phyloP scores from a whole-genome alignment of 1,140 invertebrate genomes.

The Aphaenogaster ashmeadi region DNA sequence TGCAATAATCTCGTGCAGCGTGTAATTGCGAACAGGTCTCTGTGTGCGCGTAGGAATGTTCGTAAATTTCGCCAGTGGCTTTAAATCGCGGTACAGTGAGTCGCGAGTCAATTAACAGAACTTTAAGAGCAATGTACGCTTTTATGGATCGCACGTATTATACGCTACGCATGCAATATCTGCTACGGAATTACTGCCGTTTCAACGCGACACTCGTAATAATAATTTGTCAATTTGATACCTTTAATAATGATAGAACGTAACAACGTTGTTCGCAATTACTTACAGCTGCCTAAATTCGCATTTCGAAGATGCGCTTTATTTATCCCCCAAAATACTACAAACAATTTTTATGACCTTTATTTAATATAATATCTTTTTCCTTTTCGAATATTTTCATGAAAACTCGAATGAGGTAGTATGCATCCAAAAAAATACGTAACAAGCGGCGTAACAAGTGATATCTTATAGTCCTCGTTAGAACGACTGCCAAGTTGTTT shows the following conservation, averaged over 20 bases:
- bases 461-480: constrained; percentile 9
- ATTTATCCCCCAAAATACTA: not conserved
- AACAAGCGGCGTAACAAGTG: constrained; percentile 13
- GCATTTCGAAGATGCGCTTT: not conserved
- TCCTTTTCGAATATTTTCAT: not conserved
- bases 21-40: constrained; percentile 29
- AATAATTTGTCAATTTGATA: not conserved
- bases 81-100: constrained; percentile 34
- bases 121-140: constrained; percentile 49
- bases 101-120: constrained; percentile 57
- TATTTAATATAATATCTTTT: not conserved
- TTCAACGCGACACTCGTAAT: not conserved
- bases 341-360: not conserved
- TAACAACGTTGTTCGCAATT: constrained; percentile 8
- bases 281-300: not conserved
- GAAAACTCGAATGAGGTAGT: not conserved
- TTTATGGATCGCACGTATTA: constrained; percentile 19
- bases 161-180: not conserved
- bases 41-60: constrained; percentile 21
- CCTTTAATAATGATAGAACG: constrained; percentile 6
- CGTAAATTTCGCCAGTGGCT: constrained; percentile 33
- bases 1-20: constrained; percentile 25
- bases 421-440: not conserved
- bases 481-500: not conserved
- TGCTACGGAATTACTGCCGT: not conserved